Evolutionary conservation across 2,888 invertebrate genomes (phyloP), one percentile per base, ranked within the genome.

Genomic region (Rhogogaster chlorosoma): DNA sequence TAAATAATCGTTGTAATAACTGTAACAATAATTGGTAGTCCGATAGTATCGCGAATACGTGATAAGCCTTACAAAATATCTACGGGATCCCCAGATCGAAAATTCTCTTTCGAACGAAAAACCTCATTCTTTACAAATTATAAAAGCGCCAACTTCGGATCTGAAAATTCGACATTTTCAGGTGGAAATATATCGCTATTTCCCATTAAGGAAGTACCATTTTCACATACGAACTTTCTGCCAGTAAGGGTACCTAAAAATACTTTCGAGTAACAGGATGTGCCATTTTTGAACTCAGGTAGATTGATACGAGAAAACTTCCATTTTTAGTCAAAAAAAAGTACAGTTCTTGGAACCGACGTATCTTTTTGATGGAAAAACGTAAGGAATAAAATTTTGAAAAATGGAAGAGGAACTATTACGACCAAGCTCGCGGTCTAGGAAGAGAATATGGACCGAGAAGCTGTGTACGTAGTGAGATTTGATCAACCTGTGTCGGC

Each of bases 401-500:
- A 38, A 36, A 71, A n/a, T 36, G 38, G 42, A 71, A 38, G 10
- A 71, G 12, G 18, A 38, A 26, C 15, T 38, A n/a, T 70, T 15
- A 10, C n/a, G n/a, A 10, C 42, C 3, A 10, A 22, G 71, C 29
- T 22, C 45, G 77, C 32, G 53, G 49, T 29, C 77, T 38, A 77
- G 77, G 77, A 77, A 77, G 77, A 77, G 77, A 77, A 53, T 77
- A 61, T 61, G 80, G 61, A 61, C 36, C 80, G 61, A 80, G 61
- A 61, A 18, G 61, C 80, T 80, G 80, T 80, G 64, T 61, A 83
- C 64, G 45, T 26, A 83, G 26, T 10, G 22, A 83, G 84, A 84
- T 83, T 85, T 86, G 85, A 87, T 87, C 88, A 89, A 89, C 88
- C 89, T 89, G 89, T 88, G 86, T 87, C 86, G 85, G 88, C 85